phyloP scores from a whole-genome alignment of 2,113 vertebrate species.

The Dromiciops gliroides region DNA sequence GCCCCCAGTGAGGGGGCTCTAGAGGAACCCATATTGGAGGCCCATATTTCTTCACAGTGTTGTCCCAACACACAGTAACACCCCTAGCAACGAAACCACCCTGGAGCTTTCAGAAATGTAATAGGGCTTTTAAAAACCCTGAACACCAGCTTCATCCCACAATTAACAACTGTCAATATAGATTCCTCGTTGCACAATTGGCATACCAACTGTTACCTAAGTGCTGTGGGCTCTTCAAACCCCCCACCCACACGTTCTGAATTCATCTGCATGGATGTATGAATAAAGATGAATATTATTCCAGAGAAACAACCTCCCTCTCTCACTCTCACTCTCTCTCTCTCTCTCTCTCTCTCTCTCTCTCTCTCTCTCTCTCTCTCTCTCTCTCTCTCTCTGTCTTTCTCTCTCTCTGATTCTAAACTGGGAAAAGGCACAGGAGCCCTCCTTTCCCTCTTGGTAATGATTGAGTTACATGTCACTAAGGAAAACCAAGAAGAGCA shows the following conservation, averaged over 20 bases:
- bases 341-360: conserved; percentile 8
- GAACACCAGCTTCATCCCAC: conserved; percentile 21
- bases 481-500: not conserved
- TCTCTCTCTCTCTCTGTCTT: conserved; percentile 6
- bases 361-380: not conserved
- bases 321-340: conserved; percentile 14
- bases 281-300: conserved; percentile 62
- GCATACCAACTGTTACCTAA: conserved; percentile 70
- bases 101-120: conserved; percentile 28
- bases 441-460: not conserved
- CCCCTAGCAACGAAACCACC: not conserved
- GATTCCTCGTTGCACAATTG: conserved; percentile 46
- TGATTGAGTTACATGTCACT: conserved; percentile 23
- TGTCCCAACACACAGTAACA: conserved; percentile 61
- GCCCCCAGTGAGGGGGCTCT: not conserved
- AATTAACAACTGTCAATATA: conserved; percentile 66
- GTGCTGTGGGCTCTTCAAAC: conserved; percentile 57
- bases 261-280: conserved; percentile 64
- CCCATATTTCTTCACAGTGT: conserved; percentile 24
- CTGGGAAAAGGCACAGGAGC: conserved; percentile 22
- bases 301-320: conserved; percentile 50
- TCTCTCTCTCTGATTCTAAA: conserved; percentile 36
- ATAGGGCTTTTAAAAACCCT: not conserved
- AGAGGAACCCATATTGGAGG: not conserved
- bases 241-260: conserved; percentile 61